Conservation (phyloP, 2,797 vertebrate species). For the Tarsius wallacei region DNA sequence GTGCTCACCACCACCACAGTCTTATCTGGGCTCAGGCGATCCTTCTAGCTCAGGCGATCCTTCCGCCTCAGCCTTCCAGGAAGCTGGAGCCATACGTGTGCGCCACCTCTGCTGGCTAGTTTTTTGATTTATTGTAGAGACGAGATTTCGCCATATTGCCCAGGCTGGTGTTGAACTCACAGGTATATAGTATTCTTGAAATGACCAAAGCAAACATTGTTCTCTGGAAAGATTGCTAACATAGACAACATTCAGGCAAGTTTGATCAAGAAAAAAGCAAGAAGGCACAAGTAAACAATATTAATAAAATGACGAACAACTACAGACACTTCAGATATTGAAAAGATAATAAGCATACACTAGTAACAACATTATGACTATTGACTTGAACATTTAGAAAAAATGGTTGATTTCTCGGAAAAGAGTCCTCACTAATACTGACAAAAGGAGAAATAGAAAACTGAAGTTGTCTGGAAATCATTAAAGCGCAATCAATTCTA, state of each 20-base stretch:
- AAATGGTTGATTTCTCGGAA: not conserved
- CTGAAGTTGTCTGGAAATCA: not conserved
- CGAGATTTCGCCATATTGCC: no score
- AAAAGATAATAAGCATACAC: not conserved
- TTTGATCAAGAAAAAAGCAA: not conserved
- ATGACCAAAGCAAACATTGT: not conserved
- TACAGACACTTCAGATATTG: not conserved
- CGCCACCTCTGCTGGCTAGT: no score
- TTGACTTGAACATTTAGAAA: not conserved
- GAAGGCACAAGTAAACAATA: not conserved
- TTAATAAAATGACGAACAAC: not conserved
- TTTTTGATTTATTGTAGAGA: no score
- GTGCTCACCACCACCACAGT: no score
- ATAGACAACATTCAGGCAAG: not conserved
- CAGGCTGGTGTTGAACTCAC: no score
- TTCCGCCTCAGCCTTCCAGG: no score
- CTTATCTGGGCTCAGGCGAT: no score
- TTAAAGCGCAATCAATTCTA: not conserved
- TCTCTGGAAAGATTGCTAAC: not conserved
- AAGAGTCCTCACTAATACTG: not conserved
- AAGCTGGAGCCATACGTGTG: no score
- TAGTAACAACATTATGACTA: not conserved
- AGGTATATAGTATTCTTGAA: not conserved
- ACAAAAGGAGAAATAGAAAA: not conserved
- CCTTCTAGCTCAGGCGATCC: no score